Conservation (phyloP, 1,140 invertebrate species). For the Vanessa tameamea region DNA sequence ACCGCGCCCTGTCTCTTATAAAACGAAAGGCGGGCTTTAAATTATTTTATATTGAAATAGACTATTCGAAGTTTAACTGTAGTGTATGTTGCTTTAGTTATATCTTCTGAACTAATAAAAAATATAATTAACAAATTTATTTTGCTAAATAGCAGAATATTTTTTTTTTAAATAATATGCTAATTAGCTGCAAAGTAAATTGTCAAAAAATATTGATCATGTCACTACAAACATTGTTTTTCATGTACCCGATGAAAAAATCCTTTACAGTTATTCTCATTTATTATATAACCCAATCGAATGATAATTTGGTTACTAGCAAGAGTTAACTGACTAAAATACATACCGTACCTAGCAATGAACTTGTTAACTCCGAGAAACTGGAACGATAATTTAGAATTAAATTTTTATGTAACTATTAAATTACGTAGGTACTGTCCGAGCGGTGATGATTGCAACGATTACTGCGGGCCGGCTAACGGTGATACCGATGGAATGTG, state of each 20-base stretch:
- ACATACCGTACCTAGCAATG: neutral
- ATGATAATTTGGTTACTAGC: neutral
- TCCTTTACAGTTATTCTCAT: too few relatives aligned
- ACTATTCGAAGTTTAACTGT: constrained; percentile 11
- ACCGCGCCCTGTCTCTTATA: constrained; percentile 61
- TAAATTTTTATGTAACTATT: neutral
- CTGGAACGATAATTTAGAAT: constrained; percentile 1
- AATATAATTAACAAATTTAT: neutral
- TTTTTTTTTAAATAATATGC: too few relatives aligned
- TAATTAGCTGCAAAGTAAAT: too few relatives aligned
- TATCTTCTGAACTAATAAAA: neutral
- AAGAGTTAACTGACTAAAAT: neutral
- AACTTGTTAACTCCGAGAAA: neutral
- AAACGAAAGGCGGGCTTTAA: constrained; percentile 34
- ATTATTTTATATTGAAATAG: constrained; percentile 34
- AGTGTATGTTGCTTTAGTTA: neutral
- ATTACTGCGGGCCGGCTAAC: constrained; percentile 62
- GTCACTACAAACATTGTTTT: too few relatives aligned
- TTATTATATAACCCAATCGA: neutral
- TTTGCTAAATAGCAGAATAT: too few relatives aligned
- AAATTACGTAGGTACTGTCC: constrained; percentile 14
- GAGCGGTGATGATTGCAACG: constrained; percentile 44
- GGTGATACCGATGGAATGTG: constrained; percentile 67
- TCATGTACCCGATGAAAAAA: too few relatives aligned
- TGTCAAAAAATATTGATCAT: too few relatives aligned